A percentile compares a stretch with the other conserved stretches of the same genome.
These are phyloP conservation scores for Typhlichthys subterraneus DNA, from an alignment of 2,797 vertebrate genomes.

Conservation along the genomic window DNA sequence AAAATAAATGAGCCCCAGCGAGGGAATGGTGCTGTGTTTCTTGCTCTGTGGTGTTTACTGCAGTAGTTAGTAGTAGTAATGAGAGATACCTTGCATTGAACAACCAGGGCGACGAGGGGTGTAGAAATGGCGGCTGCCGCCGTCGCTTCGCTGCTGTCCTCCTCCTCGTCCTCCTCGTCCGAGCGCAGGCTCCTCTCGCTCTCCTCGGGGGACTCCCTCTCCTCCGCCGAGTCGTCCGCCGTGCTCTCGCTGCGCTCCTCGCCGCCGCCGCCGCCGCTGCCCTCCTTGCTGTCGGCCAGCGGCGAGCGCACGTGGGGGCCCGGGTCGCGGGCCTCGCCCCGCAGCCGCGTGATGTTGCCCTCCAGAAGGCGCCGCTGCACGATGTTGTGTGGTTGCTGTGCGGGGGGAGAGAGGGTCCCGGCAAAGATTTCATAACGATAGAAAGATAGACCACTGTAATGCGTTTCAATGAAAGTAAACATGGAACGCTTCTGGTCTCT, in stretches of 20 bases:
- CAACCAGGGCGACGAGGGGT: constrained; percentile 67
- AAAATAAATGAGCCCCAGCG: constrained; percentile 7
- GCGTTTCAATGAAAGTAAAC: too few species aligned
- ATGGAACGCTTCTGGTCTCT: too few species aligned
- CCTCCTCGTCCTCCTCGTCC: constrained; percentile 73
- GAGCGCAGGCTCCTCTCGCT: constrained; percentile 79
- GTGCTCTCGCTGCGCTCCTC: constrained; percentile 81
- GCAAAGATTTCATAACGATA: too few species aligned
- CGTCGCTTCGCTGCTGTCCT: constrained; percentile 26
- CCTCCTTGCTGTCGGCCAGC: constrained; percentile 76
- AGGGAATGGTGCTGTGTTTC: background rate
- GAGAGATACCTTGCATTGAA: constrained; percentile 78
- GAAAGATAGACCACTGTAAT: too few species aligned
- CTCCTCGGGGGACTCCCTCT: constrained; percentile 79
- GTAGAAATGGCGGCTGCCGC: constrained; percentile 32
- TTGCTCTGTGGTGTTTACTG: background rate
- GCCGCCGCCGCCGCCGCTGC: constrained; percentile 43
- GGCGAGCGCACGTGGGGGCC: constrained; percentile 68
- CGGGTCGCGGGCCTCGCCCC: constrained; percentile 70
- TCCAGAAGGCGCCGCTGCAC: constrained; percentile 91
- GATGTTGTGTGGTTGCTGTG: constrained; percentile 92
- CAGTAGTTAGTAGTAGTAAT: constrained; percentile 6
- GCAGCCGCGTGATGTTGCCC: constrained; percentile 83
- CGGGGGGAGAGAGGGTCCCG: background rate
- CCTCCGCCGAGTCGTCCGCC: constrained; percentile 77